A percentile compares a stretch with the other conserved stretches of the same genome.
These are phyloP conservation scores for Aspidiotus destructor DNA, from an alignment of 2,888 invertebrate species.

Conservation along the genomic window DNA sequence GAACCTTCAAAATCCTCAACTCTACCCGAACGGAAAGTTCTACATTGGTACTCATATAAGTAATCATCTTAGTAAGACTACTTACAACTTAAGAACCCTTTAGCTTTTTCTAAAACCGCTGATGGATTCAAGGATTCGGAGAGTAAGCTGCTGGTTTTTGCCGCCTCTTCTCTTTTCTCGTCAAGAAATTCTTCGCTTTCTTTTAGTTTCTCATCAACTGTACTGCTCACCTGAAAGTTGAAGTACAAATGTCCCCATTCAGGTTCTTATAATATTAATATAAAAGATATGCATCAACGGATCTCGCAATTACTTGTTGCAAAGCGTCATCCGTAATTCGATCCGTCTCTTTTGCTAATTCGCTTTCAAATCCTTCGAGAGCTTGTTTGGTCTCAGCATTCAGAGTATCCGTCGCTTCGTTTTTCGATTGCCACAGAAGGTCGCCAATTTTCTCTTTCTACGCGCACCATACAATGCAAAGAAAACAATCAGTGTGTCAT, in stretches of 20 bases:
- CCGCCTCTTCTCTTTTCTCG: constrained; percentile 45
- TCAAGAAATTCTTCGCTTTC: constrained; percentile 54
- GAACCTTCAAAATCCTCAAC: no score
- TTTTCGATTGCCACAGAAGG: constrained; percentile 27
- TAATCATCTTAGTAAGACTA: constrained; percentile 11
- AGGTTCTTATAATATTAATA: no score
- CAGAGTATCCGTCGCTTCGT: constrained; percentile 46
- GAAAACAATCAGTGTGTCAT: no score
- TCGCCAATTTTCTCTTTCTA: constrained; percentile 41
- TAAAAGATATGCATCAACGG: no score
- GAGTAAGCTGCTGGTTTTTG: constrained; percentile 18
- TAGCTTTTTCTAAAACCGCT: constrained; percentile 45
- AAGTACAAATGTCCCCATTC: neutral
- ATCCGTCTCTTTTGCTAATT: constrained; percentile 45
- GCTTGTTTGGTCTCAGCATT: constrained; percentile 46
- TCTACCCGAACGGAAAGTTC: no score
- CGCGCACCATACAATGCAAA: constrained; percentile 39
- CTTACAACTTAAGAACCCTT: constrained; percentile 42
- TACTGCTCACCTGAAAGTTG: constrained; percentile 41
- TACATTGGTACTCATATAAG: neutral
- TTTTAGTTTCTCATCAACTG: constrained; percentile 54
- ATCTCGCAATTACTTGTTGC: constrained; percentile 42
- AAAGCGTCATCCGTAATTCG: constrained; percentile 48
- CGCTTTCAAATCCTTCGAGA: constrained; percentile 49
- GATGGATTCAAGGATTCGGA: constrained; percentile 27